These are phyloP conservation scores for Drosophila birchii DNA, from an alignment of 2,888 invertebrate species.

Conservation along the genomic window DNA sequence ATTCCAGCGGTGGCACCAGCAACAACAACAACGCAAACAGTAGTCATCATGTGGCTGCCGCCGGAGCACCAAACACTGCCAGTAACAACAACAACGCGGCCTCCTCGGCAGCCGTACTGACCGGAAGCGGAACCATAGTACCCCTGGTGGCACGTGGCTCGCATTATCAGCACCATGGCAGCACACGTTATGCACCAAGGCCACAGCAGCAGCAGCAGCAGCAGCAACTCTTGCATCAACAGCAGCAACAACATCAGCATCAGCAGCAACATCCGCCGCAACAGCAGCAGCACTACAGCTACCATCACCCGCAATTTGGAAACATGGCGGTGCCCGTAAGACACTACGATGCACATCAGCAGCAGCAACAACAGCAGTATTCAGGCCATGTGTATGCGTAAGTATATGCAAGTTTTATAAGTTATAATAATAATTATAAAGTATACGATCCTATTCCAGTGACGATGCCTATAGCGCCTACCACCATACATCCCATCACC, in stretches of 20 bases:
- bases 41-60: conserved; percentile 50
- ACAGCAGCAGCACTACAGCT: conserved; percentile 72
- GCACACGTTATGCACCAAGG: conserved; percentile 57
- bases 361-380: conserved; percentile 65
- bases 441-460: conserved; percentile 20
- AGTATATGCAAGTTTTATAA: conserved; percentile 24
- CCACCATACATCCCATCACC: conserved; percentile 59
- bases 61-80: conserved; percentile 54
- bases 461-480: conserved; percentile 69
- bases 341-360: conserved; percentile 65
- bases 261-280: conserved; percentile 57
- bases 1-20: conserved; percentile 52
- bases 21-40: conserved; percentile 51
- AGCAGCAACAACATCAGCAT: conserved; percentile 46
- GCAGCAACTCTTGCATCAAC: too few species aligned
- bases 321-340: conserved; percentile 83
- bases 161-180: conserved; percentile 59
- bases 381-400: conserved; percentile 69
- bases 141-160: conserved; percentile 64
- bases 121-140: conserved; percentile 70
- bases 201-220: conserved; percentile 37
- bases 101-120: conserved; percentile 71
- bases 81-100: conserved; percentile 70
- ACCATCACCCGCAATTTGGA: conserved; percentile 84
- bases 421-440: background rate